Base-by-base conservation (phyloP, 1,140 invertebrate genomes). In the Protaetia brevitarsis region DNA sequence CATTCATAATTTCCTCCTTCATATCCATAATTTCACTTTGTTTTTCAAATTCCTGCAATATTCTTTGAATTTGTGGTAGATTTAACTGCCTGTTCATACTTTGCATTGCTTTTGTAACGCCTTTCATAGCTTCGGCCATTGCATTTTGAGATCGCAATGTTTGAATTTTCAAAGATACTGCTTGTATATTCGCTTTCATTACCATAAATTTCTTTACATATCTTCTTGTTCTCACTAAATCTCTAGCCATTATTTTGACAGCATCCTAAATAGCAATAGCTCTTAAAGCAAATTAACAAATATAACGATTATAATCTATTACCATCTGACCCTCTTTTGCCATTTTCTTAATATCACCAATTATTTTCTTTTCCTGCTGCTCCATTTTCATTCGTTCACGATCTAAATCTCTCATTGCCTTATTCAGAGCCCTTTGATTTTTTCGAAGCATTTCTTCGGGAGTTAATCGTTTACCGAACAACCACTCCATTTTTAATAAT, bases 1-100 rank as follows among this genome's bases (percentile, higher is more conserved):
- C 98, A 80, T 96, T 97, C 90, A 99, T 99, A 86, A 99, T 97
- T 82, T 99, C 98, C 82, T 99, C 97, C 77, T 99, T 99, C 97
- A 99, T 99, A 78, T 99, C 97, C 97, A 99, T 99, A 66, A 99
- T 98, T 82, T 99, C 97, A 0, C 95, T 96, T 77, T 99, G 97
- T 75, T 98, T 98, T 80, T 99, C 97, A 85, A 99, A 99, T 77
- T 99, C 97, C 85, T 95, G 92, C 76, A 99, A 88, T 73, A 99
- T 99, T 78, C 95, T 96, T 80, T 99, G 97, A 76, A 99, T 99
- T 84, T 99, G 96, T 21, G 98, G 97, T 75, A 99, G 84, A 83
- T 99, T 99, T 72, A 99, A 78, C 83, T 99, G 91, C 41, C 92
- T 88, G 80, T 99, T 99, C 98, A 99, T 99, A 76, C 89, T 96